Conservation (phyloP, 2,113 vertebrate species). For the Psilopsiagon aymara region DNA sequence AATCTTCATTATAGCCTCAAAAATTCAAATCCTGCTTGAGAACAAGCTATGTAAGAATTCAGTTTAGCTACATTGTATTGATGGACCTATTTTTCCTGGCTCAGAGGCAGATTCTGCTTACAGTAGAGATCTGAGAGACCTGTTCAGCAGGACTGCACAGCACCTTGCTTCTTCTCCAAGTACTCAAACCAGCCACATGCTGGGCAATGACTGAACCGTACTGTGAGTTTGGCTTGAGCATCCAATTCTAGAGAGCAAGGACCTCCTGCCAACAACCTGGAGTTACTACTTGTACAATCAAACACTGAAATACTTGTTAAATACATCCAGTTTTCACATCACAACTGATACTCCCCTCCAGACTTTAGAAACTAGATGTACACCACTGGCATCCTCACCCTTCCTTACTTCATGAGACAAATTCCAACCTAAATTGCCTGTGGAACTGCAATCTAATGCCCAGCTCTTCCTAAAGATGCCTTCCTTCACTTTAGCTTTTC, state of each 20-base stretch:
- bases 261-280: constrained; percentile 13
- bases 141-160: neutral
- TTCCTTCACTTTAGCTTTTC: neutral
- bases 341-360: neutral
- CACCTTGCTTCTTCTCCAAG: neutral
- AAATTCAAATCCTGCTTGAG: neutral
- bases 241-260: neutral
- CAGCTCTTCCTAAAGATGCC: neutral
- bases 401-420: neutral
- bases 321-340: neutral
- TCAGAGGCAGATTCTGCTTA: neutral
- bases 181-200: neutral
- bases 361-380: neutral
- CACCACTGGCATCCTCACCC: neutral
- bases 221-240: neutral
- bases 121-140: neutral
- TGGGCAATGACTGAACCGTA: neutral
- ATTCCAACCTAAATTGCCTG: neutral
- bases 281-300: neutral
- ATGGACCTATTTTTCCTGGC: neutral
- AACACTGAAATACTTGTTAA: neutral
- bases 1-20: neutral
- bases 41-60: neutral
- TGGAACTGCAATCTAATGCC: neutral
- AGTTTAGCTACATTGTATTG: neutral